Base-by-base conservation (phyloP, 2,888 invertebrate genomes). In the Chromoteleia sp. region DNA sequence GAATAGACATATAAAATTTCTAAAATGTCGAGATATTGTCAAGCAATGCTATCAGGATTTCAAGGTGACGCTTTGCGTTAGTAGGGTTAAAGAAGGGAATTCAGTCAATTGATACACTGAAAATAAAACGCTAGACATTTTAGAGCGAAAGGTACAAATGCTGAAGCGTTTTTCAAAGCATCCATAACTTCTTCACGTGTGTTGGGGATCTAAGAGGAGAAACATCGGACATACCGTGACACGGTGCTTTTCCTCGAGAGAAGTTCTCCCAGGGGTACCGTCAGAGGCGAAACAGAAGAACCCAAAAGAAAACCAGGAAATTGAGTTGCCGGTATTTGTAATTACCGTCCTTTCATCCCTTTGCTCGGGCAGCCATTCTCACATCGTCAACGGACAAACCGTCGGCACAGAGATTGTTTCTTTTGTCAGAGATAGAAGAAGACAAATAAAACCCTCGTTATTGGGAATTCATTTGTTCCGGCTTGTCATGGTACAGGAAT, bases 251-350 rank as follows among this genome's bases (percentile, higher is more conserved):
- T 33, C 39, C 25, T 25, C 63, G 45, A 67, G 65, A 56, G 67
- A 68, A 61, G 54, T 67, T 79, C 61, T 73, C 74, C 54, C 68
- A 52, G 29, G 52, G 67, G 76, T 58, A 50, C 36, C 36, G 54
- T 39, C 50, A 56, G 54, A 58, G 43, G 41, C 73, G 68, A 78
- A 75, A 83, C 56, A 74, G 67, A 75, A 81, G 71, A 68, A 78
- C 54, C 67, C 68, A 19, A 76, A 73, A 73, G 68, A 82, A 76
- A 81, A 54, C 61, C 48, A 77, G 77, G 80, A 83, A 84, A 85
- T 85, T 77, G 84, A 84, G 84, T 81, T 80, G 75, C 84, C 83
- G 84, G 84, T 85, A 86, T 86, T 86, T 85, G 86, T 86, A 86
- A 87, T 87, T 86, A 86, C 83, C 73, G 83, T 77, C 68, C 84